Conservation (phyloP, 2,113 vertebrate genomes). For the Varanus komodoensis region DNA sequence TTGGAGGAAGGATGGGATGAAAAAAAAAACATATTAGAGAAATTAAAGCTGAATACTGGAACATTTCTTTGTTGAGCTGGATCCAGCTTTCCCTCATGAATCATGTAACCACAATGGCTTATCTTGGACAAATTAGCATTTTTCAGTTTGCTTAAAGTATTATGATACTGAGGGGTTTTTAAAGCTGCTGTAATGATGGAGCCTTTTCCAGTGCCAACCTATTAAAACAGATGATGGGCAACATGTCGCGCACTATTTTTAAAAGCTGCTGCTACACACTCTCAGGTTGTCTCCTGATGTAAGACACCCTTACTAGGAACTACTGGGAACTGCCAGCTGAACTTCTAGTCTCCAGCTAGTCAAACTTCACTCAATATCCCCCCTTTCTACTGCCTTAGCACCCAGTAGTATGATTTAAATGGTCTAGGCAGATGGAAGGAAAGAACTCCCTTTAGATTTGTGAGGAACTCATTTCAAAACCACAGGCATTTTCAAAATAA, state of each 20-base stretch:
- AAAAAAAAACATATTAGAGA: neutral
- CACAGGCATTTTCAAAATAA: neutral
- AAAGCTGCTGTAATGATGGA: neutral
- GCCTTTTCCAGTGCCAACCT: neutral
- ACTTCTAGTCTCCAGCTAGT: neutral
- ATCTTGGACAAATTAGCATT: neutral
- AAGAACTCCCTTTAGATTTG: neutral
- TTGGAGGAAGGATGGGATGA: neutral
- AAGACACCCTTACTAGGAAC: neutral
- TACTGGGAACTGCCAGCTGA: neutral
- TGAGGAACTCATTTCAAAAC: neutral
- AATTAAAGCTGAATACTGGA: neutral
- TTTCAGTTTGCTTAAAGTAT: neutral
- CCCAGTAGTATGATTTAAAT: neutral
- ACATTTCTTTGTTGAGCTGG: neutral
- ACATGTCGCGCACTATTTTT: too few species aligned
- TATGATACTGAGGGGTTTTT: neutral
- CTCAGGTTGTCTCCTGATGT: too few species aligned
- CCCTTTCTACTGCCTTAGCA: neutral
- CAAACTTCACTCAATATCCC: neutral
- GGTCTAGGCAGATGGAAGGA: neutral
- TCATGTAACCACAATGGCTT: neutral
- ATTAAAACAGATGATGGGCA: neutral
- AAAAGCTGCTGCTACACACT: too few species aligned
- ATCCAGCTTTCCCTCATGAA: neutral